phyloP scores from a whole-genome alignment of 2,888 invertebrate species.

The Spilosoma lubricipeda region DNA sequence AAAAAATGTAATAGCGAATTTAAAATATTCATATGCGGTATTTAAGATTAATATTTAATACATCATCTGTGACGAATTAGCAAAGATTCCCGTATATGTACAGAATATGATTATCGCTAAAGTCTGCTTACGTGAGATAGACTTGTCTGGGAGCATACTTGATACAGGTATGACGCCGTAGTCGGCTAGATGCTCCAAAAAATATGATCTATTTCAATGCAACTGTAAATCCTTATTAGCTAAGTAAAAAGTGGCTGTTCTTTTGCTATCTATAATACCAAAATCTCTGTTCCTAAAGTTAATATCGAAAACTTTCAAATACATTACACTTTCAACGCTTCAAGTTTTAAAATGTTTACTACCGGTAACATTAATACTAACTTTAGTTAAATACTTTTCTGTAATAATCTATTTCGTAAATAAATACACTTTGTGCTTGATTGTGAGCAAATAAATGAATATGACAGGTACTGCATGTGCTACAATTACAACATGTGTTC shows the following conservation, averaged over 20 bases:
- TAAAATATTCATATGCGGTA: too few species aligned
- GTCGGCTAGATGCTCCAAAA: not conserved
- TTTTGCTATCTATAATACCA: not conserved
- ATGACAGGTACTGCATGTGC: slow-evolving; percentile 17
- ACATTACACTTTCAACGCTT: not conserved
- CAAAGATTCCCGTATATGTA: not conserved
- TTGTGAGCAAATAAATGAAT: slow-evolving; percentile 32
- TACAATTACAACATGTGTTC: slow-evolving; percentile 73
- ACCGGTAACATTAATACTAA: slow-evolving; percentile 1
- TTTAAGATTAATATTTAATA: not conserved
- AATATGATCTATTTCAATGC: not conserved
- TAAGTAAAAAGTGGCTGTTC: not conserved
- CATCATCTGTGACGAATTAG: not conserved
- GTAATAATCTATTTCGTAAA: slow-evolving; percentile 5
- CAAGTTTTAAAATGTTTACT: not conserved
- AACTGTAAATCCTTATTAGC: not conserved
- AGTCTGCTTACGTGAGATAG: not conserved
- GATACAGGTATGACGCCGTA: not conserved
- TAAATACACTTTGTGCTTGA: slow-evolving; percentile 10
- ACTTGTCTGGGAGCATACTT: not conserved
- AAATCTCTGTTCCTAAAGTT: slow-evolving; percentile 1
- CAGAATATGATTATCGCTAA: not conserved
- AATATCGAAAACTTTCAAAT: not conserved
- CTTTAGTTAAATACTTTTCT: slow-evolving; percentile 16
- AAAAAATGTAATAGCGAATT: not conserved